Percentiles rank a stretch among this genome's conserved stretches.
Conservation (phyloP, 2,113 vertebrate species). For the Hirundichthys speculiger region DNA sequence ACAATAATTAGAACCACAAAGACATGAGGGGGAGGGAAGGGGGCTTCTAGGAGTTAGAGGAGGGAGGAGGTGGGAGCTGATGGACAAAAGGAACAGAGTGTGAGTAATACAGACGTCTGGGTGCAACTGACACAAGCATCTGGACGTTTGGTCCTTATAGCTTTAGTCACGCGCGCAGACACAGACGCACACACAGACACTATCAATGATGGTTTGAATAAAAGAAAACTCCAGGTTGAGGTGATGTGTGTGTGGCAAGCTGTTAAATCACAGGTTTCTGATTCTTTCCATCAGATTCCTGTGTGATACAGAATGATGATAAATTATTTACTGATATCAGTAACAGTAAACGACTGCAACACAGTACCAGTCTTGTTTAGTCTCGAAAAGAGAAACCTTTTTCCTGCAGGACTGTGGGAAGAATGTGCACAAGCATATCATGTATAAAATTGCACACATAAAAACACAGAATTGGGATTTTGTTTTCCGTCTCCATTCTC, state of each 20-base stretch:
- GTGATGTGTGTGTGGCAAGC: not conserved
- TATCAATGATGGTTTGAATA: not conserved
- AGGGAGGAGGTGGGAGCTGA: not conserved
- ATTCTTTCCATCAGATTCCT: slow-evolving; percentile 18
- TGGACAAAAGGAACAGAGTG: slow-evolving; percentile 64
- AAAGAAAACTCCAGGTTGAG: not conserved
- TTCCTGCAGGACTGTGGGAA: not conserved
- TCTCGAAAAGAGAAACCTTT: not conserved
- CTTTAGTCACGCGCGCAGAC: slow-evolving; percentile 16
- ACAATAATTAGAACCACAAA: slow-evolving; percentile 74
- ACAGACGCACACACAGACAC: slow-evolving; percentile 11
- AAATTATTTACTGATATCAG: not conserved
- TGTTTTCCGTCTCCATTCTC: not conserved
- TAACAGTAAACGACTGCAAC: not conserved
- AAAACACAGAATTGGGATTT: not conserved
- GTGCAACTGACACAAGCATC: slow-evolving; percentile 62
- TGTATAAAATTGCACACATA: not conserved
- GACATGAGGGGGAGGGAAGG: slow-evolving; percentile 28
- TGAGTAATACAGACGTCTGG: slow-evolving; percentile 68
- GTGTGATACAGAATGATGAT: slow-evolving; percentile 1
- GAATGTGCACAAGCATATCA: not conserved
- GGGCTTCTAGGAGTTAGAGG: slow-evolving; percentile 16
- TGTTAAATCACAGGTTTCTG: slow-evolving; percentile 9
- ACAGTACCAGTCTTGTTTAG: slow-evolving; percentile 10
- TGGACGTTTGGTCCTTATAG: slow-evolving; percentile 44